Percentiles rank a stretch among this genome's conserved stretches.
Conservation (phyloP, 1,140 invertebrate species). For the Oedothorax gibbosus region DNA sequence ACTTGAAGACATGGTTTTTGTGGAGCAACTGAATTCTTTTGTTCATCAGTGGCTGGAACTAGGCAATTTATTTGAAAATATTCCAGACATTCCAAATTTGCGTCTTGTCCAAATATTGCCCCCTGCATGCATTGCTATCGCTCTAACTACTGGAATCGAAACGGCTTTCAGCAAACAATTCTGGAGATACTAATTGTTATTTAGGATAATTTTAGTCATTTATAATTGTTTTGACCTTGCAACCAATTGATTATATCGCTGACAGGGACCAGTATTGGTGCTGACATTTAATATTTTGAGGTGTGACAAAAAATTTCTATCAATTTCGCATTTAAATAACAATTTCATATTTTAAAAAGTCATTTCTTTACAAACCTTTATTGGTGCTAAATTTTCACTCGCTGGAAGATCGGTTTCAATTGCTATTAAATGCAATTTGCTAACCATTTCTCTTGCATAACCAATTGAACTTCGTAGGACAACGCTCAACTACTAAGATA, state of each 20-base stretch:
- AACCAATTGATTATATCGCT: neutral
- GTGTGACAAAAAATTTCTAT: no score
- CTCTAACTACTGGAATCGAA: slow-evolving; percentile 32
- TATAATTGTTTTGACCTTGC: neutral
- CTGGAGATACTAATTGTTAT: slow-evolving; percentile 25
- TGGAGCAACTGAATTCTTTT: slow-evolving; percentile 45
- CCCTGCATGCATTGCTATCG: slow-evolving; percentile 51
- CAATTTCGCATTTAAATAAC: no score
- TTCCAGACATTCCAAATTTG: slow-evolving; percentile 51
- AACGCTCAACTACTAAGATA: no score
- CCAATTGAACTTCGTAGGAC: no score
- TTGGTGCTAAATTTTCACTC: no score
- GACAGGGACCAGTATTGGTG: neutral
- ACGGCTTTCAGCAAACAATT: slow-evolving; percentile 35
- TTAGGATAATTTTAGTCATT: neutral
- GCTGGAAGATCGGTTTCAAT: no score
- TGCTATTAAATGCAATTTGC: no score
- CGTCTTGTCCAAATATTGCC: slow-evolving; percentile 43
- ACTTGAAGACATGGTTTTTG: slow-evolving; percentile 52
- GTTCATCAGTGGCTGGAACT: slow-evolving; percentile 55
- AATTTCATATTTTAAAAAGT: no score
- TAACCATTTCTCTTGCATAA: no score
- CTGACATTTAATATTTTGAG: neutral
- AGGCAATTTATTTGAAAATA: slow-evolving; percentile 56
- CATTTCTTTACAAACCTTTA: no score